Percentiles rank a stretch among this genome's conserved stretches.
phyloP scores from a whole-genome alignment of 1,140 invertebrate species.

The Trichonephila inaurata region DNA sequence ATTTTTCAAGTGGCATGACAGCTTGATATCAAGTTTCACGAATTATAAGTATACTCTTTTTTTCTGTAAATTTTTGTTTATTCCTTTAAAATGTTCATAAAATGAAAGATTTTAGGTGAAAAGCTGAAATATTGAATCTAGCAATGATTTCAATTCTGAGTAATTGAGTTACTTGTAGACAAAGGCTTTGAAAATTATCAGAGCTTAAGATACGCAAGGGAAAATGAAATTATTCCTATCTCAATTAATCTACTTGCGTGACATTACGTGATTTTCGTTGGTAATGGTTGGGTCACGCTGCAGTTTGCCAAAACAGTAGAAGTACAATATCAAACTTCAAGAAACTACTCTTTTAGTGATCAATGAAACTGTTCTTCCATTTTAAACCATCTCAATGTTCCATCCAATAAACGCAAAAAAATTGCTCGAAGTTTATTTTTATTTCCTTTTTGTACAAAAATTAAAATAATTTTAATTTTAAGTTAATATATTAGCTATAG shows the following conservation, averaged over 20 bases:
- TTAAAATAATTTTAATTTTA: too few relatives aligned
- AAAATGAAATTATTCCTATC: background rate
- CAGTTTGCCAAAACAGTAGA: background rate
- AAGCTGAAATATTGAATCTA: background rate
- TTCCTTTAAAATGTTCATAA: background rate
- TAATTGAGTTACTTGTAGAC: background rate
- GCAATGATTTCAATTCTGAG: background rate
- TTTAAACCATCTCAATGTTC: background rate
- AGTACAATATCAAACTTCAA: background rate
- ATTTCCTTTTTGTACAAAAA: too few relatives aligned
- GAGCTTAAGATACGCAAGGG: background rate
- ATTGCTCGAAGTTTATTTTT: too few relatives aligned
- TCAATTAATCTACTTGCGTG: conserved; percentile 24
- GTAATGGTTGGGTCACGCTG: background rate
- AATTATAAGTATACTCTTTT: background rate
- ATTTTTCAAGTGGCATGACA: background rate
- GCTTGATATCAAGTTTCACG: background rate
- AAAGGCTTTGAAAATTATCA: background rate
- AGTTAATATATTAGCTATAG: too few relatives aligned
- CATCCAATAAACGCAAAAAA: too few relatives aligned
- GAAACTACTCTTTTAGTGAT: background rate
- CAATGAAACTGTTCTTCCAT: background rate
- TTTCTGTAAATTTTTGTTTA: background rate
- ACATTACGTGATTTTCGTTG: conserved; percentile 43
- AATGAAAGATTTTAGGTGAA: background rate